Evolutionary conservation across 2,113 vertebrate genomes (phyloP).

Genomic region (Urocolius indicus): DNA sequence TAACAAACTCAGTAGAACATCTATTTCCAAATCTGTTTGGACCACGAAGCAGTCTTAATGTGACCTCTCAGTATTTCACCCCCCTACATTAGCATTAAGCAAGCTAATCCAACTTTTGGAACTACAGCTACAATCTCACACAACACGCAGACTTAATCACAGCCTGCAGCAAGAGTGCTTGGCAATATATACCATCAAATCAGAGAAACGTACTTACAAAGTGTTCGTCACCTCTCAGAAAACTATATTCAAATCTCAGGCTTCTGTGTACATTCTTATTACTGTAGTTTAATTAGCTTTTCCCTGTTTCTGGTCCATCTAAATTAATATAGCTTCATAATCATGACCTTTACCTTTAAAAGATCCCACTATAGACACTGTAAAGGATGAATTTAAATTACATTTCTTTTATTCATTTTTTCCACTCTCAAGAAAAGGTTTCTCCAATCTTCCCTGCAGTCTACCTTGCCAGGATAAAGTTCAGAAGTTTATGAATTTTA

Average conservation of each 20-base stretch:
- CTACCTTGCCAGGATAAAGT: neutral
- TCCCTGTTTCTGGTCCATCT: neutral
- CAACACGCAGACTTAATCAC: neutral
- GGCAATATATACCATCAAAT: neutral
- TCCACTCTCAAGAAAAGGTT: neutral
- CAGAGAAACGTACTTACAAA: neutral
- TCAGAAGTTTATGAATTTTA: neutral
- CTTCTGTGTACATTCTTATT: neutral
- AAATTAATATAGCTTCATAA: neutral
- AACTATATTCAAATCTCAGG: neutral
- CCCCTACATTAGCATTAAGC: neutral
- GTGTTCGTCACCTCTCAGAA: neutral
- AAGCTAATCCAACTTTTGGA: neutral
- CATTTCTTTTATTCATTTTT: neutral
- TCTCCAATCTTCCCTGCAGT: neutral
- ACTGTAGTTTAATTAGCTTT: neutral
- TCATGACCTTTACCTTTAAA: neutral
- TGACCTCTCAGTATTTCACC: neutral
- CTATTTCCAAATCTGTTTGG: neutral
- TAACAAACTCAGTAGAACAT: neutral
- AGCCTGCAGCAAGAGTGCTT: neutral
- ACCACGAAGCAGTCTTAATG: neutral
- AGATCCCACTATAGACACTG: neutral
- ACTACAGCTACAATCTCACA: neutral
- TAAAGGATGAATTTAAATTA: neutral